Evolutionary conservation across 2,888 invertebrate species (phyloP).

Genomic region (Eristalinus aeneus): DNA sequence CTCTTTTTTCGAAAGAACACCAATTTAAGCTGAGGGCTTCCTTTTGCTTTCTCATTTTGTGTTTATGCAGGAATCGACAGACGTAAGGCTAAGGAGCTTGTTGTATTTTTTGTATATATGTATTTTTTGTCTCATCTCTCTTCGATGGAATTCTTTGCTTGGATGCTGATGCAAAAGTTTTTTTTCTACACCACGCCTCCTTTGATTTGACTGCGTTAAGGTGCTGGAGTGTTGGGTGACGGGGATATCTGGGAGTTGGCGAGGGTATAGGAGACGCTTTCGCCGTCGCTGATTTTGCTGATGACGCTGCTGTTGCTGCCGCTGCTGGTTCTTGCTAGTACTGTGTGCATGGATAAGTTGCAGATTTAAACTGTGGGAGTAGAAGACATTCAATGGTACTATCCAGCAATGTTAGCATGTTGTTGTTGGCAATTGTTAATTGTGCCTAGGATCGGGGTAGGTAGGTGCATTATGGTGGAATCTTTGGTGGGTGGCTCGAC

Average conservation of each 20-base stretch:
- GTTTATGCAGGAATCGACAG: constrained; percentile 55
- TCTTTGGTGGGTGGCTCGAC: constrained; percentile 47
- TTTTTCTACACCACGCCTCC: constrained; percentile 65
- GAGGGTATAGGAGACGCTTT: constrained; percentile 37
- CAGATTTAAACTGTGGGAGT: constrained; percentile 61
- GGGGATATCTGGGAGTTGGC: neutral
- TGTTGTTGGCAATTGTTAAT: constrained; percentile 57
- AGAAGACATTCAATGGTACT: constrained; percentile 47
- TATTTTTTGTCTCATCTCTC: constrained; percentile 62
- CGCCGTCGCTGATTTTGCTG: constrained; percentile 47
- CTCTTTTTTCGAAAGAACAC: constrained; percentile 4
- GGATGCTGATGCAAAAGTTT: constrained; percentile 59
- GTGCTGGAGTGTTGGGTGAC: neutral
- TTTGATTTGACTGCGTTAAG: constrained; percentile 51
- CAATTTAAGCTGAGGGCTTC: neutral
- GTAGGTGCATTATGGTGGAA: constrained; percentile 46
- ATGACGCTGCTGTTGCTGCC: constrained; percentile 17
- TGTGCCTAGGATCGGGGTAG: constrained; percentile 32
- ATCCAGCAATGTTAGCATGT: constrained; percentile 30
- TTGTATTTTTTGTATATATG: constrained; percentile 14
- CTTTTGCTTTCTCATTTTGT: constrained; percentile 19
- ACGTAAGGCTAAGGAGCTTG: constrained; percentile 29
- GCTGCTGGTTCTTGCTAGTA: constrained; percentile 16
- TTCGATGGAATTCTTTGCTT: constrained; percentile 53
- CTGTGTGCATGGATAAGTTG: constrained; percentile 55